Percentiles rank a stretch among this genome's conserved stretches.
phyloP scores from a whole-genome alignment of 2,888 invertebrate genomes.

The Noctua janthe region DNA sequence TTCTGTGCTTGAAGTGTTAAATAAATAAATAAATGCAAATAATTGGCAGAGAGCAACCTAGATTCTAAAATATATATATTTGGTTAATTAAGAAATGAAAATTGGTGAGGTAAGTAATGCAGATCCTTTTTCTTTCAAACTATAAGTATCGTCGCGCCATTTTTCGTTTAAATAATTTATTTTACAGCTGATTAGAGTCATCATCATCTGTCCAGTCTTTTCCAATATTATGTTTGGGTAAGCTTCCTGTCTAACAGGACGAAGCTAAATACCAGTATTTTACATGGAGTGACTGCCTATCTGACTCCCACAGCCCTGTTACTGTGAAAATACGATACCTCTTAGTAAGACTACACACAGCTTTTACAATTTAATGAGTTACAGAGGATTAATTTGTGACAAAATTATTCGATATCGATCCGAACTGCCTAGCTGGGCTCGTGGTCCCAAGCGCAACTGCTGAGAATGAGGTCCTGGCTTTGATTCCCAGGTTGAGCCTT shows the following conservation, averaged over 20 bases:
- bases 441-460: too few relatives aligned
- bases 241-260: too few relatives aligned
- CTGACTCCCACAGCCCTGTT: background rate
- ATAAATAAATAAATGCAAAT: background rate
- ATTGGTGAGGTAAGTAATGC: background rate
- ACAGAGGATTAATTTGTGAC: background rate
- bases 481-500: too few relatives aligned
- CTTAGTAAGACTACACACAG: background rate
- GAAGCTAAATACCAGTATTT: too few relatives aligned
- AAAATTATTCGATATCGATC: too few relatives aligned
- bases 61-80: background rate
- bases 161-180: background rate
- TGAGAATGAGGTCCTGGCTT: too few relatives aligned
- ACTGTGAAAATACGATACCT: background rate
- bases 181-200: background rate
- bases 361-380: background rate
- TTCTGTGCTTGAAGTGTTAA: too few relatives aligned
- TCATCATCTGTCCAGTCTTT: too few relatives aligned
- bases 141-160: too few relatives aligned
- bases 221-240: too few relatives aligned
- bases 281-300: too few relatives aligned
- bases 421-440: too few relatives aligned
- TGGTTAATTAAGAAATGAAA: background rate
- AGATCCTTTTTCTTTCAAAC: background rate
- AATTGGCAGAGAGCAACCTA: background rate